Evolutionary conservation across 2,113 vertebrate genomes (phyloP), one percentile per base, ranked within the genome.

Genomic region (Leucopsar rothschildi): DNA sequence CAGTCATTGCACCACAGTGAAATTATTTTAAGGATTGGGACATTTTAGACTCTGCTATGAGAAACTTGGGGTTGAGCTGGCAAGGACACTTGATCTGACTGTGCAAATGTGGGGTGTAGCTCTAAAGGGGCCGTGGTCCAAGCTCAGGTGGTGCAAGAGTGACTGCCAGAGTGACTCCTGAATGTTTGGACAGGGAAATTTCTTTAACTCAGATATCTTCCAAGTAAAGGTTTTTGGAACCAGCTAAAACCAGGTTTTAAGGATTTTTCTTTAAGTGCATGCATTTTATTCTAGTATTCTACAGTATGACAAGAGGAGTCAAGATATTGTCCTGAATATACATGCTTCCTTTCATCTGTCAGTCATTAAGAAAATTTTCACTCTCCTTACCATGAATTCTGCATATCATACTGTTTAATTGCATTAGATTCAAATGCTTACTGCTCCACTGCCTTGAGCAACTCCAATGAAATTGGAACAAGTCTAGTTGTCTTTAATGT

Each of bases 71-170:
- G 27, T 39, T 2, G 16, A 73, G 19, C 37, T 15, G 6, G 10
- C 53, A 22, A 27, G 27, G 44, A 50, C 37, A 33, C 37, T 19
- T 57, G 19, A 12, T 59, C 18, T 57, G 52, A 23, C 37, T 81
- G 12, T 15, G 42, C 12, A 31, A 20, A 22, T 37, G 5, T 39
- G 23, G 28, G 28, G 2, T 39, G 15, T 33, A 52, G 12, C 23
- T 60, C 28, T 12, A 15, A 53, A 45, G 11, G 21, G 35, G 27
- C 25, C 0, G 0, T 25, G 21, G 8, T 82, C 19, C 0, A 3
- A 45, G 14, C 66, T 80, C 21, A 71, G 50, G 18, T 44, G 8
- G 35, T 88, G 3, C n/a, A 50, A 44, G 57, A 12, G 25, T 64
- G n/a, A 21, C 2, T 8, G 44, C 33, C 45, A 66, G 23, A 66